Evolutionary conservation across 2,797 vertebrate genomes (phyloP).

Genomic region (Acrossocheilus wenchowensis): DNA sequence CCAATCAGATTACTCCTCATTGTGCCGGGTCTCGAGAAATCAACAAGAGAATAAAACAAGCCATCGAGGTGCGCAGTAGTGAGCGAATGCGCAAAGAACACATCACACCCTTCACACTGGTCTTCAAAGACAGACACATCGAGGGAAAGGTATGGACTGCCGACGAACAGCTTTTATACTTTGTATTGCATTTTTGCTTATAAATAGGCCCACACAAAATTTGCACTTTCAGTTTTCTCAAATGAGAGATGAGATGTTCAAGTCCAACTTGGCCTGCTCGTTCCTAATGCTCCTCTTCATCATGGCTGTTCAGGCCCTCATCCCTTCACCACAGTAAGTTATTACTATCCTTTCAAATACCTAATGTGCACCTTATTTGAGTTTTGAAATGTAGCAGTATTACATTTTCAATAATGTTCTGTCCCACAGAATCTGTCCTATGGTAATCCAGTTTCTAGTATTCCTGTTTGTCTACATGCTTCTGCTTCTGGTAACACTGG

Average conservation of each 20-base stretch:
- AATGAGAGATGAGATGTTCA: conserved; percentile 83
- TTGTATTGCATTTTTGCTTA: background rate
- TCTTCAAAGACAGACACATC: conserved; percentile 70
- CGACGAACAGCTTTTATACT: background rate
- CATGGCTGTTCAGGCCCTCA: conserved; percentile 73
- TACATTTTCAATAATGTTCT: background rate
- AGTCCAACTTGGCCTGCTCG: conserved; percentile 80
- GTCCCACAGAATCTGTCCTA: conserved; percentile 47
- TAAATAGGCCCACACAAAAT: background rate
- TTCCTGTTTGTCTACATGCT: conserved; percentile 59
- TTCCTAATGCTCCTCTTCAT: conserved; percentile 80
- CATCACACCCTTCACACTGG: conserved; percentile 69
- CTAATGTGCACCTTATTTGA: too few relatives aligned
- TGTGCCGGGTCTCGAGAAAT: conserved; percentile 62
- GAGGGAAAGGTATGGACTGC: conserved; percentile 70
- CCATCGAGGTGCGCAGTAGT: conserved; percentile 71
- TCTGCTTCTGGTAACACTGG: conserved; percentile 69
- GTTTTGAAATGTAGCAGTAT: background rate
- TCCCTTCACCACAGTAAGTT: conserved; percentile 67
- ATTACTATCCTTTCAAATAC: background rate
- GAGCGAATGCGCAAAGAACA: conserved; percentile 72
- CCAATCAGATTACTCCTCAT: conserved; percentile 58
- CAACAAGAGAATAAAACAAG: conserved; percentile 69
- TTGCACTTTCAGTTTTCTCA: conserved; percentile 75
- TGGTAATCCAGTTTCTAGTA: conserved; percentile 64